Conservation (phyloP, 2,113 vertebrate species). For the Phrynosoma platyrhinos region DNA sequence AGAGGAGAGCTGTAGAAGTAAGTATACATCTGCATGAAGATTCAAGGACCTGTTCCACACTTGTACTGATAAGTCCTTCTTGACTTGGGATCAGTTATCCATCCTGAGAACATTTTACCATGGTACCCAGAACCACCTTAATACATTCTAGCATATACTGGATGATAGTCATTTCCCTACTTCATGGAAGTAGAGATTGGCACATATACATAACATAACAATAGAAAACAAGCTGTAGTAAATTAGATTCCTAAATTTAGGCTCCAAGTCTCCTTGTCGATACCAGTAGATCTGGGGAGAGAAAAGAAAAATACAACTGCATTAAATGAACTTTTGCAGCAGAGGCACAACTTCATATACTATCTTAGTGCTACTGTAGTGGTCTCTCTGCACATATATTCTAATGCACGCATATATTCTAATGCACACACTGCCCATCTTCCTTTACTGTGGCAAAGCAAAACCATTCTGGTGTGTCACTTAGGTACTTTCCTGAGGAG, state of each 20-base stretch:
- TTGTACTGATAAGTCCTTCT: constrained; percentile 51
- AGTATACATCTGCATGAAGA: constrained; percentile 74
- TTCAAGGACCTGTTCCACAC: constrained; percentile 69
- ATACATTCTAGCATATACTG: constrained; percentile 24
- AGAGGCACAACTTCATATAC: not conserved
- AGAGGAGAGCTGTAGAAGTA: constrained; percentile 72
- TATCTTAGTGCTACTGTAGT: too few species aligned
- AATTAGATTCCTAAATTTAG: constrained; percentile 96
- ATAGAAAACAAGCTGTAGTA: constrained; percentile 95
- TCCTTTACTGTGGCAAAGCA: not conserved
- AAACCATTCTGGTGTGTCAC: too few species aligned
- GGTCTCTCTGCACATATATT: too few species aligned
- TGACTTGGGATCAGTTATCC: constrained; percentile 48
- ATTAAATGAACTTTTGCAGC: constrained; percentile 28
- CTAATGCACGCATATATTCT: too few species aligned
- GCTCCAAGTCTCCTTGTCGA: constrained; percentile 97
- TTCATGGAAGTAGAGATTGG: constrained; percentile 98
- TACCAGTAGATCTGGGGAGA: constrained; percentile 93
- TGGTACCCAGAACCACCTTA: constrained; percentile 30
- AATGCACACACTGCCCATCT: too few species aligned
- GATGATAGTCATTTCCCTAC: constrained; percentile 81
- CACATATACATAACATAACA: constrained; percentile 97
- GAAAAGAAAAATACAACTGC: constrained; percentile 11
- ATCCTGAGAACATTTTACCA: not conserved
- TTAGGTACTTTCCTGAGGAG: too few species aligned